Evolutionary conservation across 2,113 vertebrate genomes (phyloP), one percentile per base, ranked within the genome.

Genomic region (Alethe castanea): DNA sequence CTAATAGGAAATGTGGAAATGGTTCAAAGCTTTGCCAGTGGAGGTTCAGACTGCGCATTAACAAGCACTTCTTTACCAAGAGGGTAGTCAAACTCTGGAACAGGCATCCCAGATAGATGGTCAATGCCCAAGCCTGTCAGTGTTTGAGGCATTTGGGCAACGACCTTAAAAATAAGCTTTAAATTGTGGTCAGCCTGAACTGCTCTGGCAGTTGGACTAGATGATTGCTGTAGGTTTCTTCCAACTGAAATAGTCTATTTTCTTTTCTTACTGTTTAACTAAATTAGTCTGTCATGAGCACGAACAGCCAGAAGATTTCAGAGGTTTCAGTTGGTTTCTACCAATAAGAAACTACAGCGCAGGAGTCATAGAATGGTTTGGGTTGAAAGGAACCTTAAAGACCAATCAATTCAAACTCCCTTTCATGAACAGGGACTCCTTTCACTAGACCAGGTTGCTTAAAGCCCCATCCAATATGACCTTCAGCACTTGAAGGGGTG

Each of bases 1-100:
- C 3, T 26, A 38, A 19, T 1, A 14, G 22, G 9, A 59, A 0
- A 2, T 0, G 0, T 36, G 14, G 38, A 6, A 86, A 18, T 42
- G 19, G 12, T 44, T 65, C 45, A 31, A 66, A 42, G 35, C 16
- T 66, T 31, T 42, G 35, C 25, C 20, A 29, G 20, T 2, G 8
- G 16, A 57, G 11, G 5, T 25, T 76, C 25, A 76, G 12, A 35
- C 29, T 66, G 17, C 10, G 17, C 13, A 6, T 29, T 11, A 5
- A 19, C 8, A 61, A 40, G 16, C 24, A 17, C 12, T n/a, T 78
- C 33, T n/a, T 70, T 40, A 29, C 0, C 0, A 19, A 62, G 19
- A 40, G 29, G 5, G 8, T 24, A 19, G 15, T 47, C 18, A 17
- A 19, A 38, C 10, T 2, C 2, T 19, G 4, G 1, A 33, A 36